Evolutionary conservation across 2,113 vertebrate genomes (phyloP), one percentile per base, ranked within the genome.

Genomic region (Microtus montanus): DNA sequence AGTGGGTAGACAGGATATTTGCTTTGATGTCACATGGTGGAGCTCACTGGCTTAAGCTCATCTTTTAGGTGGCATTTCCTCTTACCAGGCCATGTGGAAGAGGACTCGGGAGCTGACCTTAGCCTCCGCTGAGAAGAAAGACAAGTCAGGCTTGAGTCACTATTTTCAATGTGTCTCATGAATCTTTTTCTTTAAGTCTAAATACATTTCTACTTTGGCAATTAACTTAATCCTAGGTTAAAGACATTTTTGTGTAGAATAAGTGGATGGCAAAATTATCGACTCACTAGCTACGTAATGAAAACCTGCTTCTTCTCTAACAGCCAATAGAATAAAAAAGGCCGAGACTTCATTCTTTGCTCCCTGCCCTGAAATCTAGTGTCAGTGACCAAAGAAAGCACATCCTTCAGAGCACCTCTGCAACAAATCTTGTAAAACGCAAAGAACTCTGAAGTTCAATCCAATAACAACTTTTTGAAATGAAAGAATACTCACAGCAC

Each of bases 271-370:
- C 79, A 44, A 91, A 75, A 89, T 52, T 85, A 14, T 96, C 28
- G 58, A 75, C 30, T 85, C 52, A 35, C 4, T 90, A 28, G 47
- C 87, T 22, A 71, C 12, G 35, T 24, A 92, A 2, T 63, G 61
- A 83, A 74, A 68, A 68, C 30, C 22, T 12, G 3, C n/a, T 66
- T 90, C 82, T 26, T 52, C 41, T 41, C 41, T 41, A 41, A 41
- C 41, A 41, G 41, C 41, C 41, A 41, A 41, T 41, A 87, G 44
- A 71, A n/a, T 90, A 78, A 94, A 96, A 96, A 89, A 64, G 73
- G 33, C 12, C 4, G 19, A 87, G 13, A 74, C 15, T 87, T 68
- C 63, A 24, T 70, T 93, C 13, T 88, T 3, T 68, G 2, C 83
- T 17, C 82, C 77, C 30, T 73, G 26, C 68, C 33, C 73, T 49